These are phyloP conservation scores for Cephus pulcher DNA, from an alignment of 2,888 invertebrate species.

Conservation along the genomic window DNA sequence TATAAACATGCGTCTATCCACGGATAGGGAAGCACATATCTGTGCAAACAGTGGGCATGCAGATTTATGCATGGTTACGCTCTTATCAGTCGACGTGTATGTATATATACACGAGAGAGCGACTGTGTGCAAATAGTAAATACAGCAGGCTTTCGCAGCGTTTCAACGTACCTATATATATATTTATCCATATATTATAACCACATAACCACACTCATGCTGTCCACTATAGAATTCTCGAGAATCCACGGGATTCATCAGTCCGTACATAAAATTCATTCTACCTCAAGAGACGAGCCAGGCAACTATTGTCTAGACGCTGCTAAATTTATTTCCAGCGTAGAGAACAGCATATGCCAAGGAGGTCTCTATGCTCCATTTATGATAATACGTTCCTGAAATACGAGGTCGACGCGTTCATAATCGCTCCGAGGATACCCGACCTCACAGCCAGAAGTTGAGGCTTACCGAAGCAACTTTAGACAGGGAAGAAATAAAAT, in stretches of 20 bases:
- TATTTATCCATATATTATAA: neutral
- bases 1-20: conserved; percentile 17
- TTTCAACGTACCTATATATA: neutral
- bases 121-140: neutral
- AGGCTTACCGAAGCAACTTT: neutral
- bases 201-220: neutral
- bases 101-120: neutral
- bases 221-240: neutral
- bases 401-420: neutral
- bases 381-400: neutral
- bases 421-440: neutral
- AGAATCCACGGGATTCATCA: neutral
- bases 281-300: neutral
- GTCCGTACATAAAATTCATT: neutral
- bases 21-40: conserved; percentile 18
- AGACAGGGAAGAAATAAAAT: neutral
- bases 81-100: neutral
- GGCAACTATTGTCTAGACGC: neutral
- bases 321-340: neutral
- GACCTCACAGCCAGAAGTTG: neutral
- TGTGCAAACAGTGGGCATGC: neutral
- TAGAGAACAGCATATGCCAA: neutral
- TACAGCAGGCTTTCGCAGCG: neutral
- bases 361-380: neutral
- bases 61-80: neutral